A percentile compares a stretch with the other conserved stretches of the same genome.
These are phyloP conservation scores for Argyrosomus japonicus DNA, from an alignment of 2,113 vertebrate genomes.

Conservation along the genomic window DNA sequence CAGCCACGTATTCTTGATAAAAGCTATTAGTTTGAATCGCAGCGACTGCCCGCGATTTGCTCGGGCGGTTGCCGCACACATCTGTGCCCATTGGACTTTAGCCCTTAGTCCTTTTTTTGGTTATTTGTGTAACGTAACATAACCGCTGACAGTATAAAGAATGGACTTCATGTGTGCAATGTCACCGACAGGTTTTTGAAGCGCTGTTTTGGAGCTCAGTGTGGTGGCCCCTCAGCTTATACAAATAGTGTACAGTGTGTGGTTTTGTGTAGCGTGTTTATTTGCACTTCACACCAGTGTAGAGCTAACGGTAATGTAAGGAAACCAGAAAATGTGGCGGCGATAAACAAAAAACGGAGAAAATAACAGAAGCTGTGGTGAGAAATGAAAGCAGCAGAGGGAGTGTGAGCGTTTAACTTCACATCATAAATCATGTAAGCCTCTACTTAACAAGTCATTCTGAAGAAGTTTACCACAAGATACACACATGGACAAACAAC, in stretches of 20 bases:
- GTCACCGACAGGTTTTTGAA: too few species aligned
- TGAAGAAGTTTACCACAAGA: slow-evolving; percentile 8
- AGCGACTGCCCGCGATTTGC: too few species aligned
- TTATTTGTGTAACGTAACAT: too few species aligned
- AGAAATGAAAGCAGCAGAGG: background rate
- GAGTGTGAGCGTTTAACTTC: background rate
- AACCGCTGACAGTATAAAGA: too few species aligned
- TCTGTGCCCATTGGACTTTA: too few species aligned
- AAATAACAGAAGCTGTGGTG: background rate
- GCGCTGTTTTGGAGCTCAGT: too few species aligned
- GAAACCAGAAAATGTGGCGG: background rate
- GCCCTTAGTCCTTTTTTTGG: too few species aligned
- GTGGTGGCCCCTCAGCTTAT: too few species aligned
- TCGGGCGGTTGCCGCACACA: too few species aligned
- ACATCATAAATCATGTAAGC: slow-evolving; percentile 14
- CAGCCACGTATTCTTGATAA: too few species aligned
- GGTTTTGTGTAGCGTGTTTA: background rate
- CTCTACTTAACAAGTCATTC: background rate
- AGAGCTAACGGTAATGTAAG: background rate
- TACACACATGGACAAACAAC: background rate
- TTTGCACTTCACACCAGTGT: background rate
- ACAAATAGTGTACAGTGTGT: background rate
- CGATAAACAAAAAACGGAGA: background rate
- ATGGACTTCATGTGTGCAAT: too few species aligned
- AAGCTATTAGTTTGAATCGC: too few species aligned